Conservation (phyloP, 2,113 vertebrate genomes). For the Arothron firmamentum region DNA sequence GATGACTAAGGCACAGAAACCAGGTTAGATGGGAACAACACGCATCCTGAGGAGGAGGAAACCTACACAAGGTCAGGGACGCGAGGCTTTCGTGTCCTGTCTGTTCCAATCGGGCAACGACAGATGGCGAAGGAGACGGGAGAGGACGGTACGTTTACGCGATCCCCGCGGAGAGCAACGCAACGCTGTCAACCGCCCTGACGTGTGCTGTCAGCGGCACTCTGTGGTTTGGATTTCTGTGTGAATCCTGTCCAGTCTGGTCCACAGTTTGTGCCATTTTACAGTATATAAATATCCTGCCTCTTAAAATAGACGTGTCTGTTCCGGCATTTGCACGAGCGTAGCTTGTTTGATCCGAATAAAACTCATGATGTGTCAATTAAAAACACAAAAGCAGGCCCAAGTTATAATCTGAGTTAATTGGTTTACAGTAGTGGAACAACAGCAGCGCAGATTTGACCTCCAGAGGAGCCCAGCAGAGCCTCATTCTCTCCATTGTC, state of each 20-base stretch:
- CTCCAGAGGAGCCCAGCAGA: constrained; percentile 36
- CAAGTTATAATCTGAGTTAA: constrained; percentile 22
- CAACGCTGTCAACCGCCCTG: too few relatives aligned
- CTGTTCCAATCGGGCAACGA: constrained; percentile 28
- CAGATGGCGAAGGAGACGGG: constrained; percentile 20
- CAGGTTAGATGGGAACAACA: constrained; percentile 1
- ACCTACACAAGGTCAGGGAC: constrained; percentile 27
- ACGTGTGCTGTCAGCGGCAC: neutral
- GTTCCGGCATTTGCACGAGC: constrained; percentile 9
- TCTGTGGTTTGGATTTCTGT: constrained; percentile 23
- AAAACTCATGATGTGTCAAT: constrained; percentile 13
- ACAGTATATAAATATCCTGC: constrained; percentile 10
- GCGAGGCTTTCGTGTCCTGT: constrained; percentile 11
- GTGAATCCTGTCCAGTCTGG: constrained; percentile 22
- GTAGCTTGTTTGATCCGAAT: constrained; percentile 3
- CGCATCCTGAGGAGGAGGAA: constrained; percentile 22
- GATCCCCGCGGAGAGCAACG: too few relatives aligned
- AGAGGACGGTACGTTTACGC: constrained; percentile 17
- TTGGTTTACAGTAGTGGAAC: constrained; percentile 16
- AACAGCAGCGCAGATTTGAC: constrained; percentile 25
- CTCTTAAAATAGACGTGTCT: constrained; percentile 13
- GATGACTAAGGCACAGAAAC: constrained; percentile 15
- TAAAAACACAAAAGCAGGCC: constrained; percentile 2
- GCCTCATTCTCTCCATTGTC: constrained; percentile 55
- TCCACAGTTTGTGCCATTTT: constrained; percentile 21